These are phyloP conservation scores for Grapholita molesta DNA, from an alignment of 1,140 invertebrate species.

Conservation along the genomic window DNA sequence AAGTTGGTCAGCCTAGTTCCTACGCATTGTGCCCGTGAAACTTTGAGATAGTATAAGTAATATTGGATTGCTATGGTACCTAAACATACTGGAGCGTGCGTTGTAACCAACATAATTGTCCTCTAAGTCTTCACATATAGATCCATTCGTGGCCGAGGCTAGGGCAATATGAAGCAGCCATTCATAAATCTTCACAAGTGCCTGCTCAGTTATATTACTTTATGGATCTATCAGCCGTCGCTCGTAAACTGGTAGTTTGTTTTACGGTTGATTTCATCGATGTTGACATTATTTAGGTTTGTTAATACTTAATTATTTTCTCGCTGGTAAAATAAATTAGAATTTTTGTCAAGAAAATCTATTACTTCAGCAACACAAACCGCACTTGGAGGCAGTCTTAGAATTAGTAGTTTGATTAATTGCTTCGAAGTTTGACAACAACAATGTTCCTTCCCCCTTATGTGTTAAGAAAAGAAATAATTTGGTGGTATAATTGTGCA, in stretches of 20 bases:
- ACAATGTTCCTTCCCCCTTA: too few relatives aligned
- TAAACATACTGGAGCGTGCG: too few relatives aligned
- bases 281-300: neutral
- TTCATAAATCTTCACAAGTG: constrained; percentile 45
- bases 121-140: neutral
- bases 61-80: too few relatives aligned
- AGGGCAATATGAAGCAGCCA: neutral
- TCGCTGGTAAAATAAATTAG: too few relatives aligned
- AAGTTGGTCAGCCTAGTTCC: neutral
- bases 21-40: neutral
- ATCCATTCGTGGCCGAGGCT: neutral
- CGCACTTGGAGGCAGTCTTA: too few relatives aligned
- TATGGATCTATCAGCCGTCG: constrained; percentile 34
- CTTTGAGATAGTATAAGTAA: neutral
- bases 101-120: neutral
- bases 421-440: too few relatives aligned
- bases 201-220: constrained; percentile 22
- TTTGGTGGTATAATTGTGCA: neutral
- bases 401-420: too few relatives aligned
- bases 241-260: constrained; percentile 24
- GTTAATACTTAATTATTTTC: too few relatives aligned
- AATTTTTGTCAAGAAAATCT: too few relatives aligned
- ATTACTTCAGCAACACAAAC: too few relatives aligned
- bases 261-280: neutral
- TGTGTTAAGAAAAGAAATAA: neutral